Evolutionary conservation across 2,888 invertebrate species (phyloP).

Genomic region (Drosophila tanythrix): DNA sequence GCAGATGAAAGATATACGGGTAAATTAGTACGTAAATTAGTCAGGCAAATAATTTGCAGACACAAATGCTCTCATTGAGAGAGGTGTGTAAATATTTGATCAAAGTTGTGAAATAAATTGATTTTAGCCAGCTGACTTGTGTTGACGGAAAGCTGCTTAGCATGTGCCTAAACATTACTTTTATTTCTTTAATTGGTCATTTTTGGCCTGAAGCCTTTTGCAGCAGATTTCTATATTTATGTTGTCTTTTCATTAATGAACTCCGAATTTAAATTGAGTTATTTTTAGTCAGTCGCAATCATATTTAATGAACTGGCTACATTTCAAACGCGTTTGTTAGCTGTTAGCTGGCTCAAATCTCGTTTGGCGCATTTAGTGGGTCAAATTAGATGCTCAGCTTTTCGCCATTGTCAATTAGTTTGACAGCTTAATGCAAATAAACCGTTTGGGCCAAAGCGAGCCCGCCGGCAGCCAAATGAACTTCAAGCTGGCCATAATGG

Average conservation of each 20-base stretch:
- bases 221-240: background rate
- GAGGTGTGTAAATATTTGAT: conserved; percentile 29
- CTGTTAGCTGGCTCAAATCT: conserved; percentile 1
- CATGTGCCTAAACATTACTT: background rate
- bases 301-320: conserved; percentile 49
- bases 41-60: background rate
- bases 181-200: background rate
- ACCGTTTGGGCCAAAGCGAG: conserved; percentile 32
- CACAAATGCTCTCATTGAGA: background rate
- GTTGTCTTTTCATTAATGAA: background rate
- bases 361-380: conserved; percentile 13
- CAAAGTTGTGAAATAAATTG: conserved; percentile 17
- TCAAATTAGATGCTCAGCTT: conserved; percentile 27
- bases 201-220: background rate
- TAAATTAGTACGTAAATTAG: conserved; percentile 3
- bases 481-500: conserved; percentile 17
- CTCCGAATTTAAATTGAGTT: background rate
- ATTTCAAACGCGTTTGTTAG: conserved; percentile 11
- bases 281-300: background rate
- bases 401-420: conserved; percentile 62
- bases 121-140: background rate
- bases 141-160: background rate
- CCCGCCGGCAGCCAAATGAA: conserved; percentile 25
- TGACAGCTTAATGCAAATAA: conserved; percentile 71
- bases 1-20: conserved; percentile 32